These are phyloP conservation scores for Lasioglossum villosulum DNA, from an alignment of 2,888 invertebrate species.

Conservation along the genomic window DNA sequence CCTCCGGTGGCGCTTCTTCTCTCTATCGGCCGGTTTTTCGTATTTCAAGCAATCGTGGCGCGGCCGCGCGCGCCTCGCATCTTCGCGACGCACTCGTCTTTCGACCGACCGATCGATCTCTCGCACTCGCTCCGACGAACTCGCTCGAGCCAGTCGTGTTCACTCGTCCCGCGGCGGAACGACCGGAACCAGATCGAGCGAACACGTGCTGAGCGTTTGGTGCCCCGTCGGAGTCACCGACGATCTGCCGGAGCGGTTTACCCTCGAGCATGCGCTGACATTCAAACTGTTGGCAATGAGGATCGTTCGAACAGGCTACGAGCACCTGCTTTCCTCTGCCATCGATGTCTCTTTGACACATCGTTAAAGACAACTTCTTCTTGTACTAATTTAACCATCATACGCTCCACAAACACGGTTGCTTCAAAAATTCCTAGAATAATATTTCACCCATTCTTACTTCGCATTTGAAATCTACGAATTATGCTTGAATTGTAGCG, in stretches of 20 bases:
- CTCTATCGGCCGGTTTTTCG: constrained; percentile 13
- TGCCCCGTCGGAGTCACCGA: neutral
- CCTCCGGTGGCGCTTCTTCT: neutral
- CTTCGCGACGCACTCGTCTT: neutral
- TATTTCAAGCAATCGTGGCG: neutral
- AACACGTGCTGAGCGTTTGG: neutral
- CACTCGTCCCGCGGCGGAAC: neutral
- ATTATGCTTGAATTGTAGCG: too few species aligned
- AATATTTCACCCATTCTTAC: too few species aligned
- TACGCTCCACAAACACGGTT: too few species aligned
- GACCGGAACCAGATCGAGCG: neutral
- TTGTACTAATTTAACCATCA: neutral
- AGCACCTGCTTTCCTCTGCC: neutral
- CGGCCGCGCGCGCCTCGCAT: neutral
- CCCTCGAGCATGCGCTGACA: neutral
- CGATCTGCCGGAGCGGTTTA: neutral
- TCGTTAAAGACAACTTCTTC: neutral
- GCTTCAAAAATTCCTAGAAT: too few species aligned
- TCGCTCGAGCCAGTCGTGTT: neutral
- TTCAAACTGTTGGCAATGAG: neutral
- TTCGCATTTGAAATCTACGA: too few species aligned
- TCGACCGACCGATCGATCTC: neutral
- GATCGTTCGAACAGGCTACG: neutral
- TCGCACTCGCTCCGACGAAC: neutral
- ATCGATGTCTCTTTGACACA: neutral